A percentile compares a stretch with the other conserved stretches of the same genome.
phyloP scores from a whole-genome alignment of 2,888 invertebrate genomes.

The Nezara viridula region DNA sequence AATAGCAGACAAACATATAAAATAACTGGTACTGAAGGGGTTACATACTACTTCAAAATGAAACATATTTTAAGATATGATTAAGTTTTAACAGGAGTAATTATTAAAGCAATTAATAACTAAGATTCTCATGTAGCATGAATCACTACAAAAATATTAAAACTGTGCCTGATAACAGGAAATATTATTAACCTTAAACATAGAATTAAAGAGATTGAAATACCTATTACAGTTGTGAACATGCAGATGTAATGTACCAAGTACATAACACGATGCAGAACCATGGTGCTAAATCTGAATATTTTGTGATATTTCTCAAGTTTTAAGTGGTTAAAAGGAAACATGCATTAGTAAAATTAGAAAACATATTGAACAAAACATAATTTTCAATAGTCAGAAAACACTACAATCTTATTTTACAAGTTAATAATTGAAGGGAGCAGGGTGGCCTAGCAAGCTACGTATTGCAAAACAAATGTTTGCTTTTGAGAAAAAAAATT shows the following conservation, averaged over 20 bases:
- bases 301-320: neutral
- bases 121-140: constrained; percentile 39
- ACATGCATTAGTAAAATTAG: constrained; percentile 2
- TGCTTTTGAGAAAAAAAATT: no score
- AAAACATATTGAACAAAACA: neutral
- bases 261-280: neutral
- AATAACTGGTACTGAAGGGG: neutral
- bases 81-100: neutral
- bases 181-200: constrained; percentile 12
- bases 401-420: neutral
- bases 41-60: neutral
- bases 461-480: no score
- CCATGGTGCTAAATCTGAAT: neutral
- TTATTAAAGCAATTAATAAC: neutral
- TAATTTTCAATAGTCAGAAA: no score
- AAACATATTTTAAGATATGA: neutral
- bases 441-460: no score
- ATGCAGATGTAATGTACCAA: neutral
- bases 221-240: constrained; percentile 17
- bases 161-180: neutral
- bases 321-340: neutral
- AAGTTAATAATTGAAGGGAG: neutral
- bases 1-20: neutral
- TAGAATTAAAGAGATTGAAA: constrained; percentile 5
- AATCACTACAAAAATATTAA: neutral